These are phyloP conservation scores for Clarias macrocephalus DNA, from an alignment of 2,113 vertebrate genomes.

Conservation along the genomic window DNA sequence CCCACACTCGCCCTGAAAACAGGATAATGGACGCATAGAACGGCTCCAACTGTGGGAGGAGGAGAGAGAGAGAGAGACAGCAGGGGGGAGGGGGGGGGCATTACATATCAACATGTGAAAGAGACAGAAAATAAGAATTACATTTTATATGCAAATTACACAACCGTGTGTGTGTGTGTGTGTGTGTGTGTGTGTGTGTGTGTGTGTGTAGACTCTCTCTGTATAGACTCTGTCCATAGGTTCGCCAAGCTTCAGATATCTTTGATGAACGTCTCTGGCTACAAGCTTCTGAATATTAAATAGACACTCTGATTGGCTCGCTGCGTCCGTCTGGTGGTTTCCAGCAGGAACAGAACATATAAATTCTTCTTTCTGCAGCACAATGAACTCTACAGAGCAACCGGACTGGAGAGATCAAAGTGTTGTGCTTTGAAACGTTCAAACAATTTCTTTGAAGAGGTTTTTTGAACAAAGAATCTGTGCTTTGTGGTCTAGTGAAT, in stretches of 20 bases:
- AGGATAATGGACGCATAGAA: slow-evolving; percentile 90
- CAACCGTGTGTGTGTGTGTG: no score
- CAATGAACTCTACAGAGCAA: background rate
- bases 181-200: no score
- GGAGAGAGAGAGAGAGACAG: background rate
- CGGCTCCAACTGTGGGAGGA: slow-evolving; percentile 76
- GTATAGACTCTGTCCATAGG: no score
- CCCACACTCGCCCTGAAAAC: slow-evolving; percentile 89
- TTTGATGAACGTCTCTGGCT: background rate
- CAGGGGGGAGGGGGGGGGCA: background rate
- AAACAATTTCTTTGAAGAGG: background rate
- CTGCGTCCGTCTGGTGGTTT: background rate
- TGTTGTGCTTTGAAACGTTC: background rate
- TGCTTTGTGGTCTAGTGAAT: background rate
- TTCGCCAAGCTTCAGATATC: no score
- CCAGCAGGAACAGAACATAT: background rate
- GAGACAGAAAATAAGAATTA: background rate
- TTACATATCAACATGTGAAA: background rate
- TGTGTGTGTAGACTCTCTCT: no score
- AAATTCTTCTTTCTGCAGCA: background rate
- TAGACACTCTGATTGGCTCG: background rate
- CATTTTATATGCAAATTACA: no score
- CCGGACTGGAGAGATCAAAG: background rate
- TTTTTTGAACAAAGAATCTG: background rate
- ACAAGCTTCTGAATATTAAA: background rate